Base-by-base conservation (phyloP, 2,113 vertebrate species). In the Aldabrachelys gigantea region DNA sequence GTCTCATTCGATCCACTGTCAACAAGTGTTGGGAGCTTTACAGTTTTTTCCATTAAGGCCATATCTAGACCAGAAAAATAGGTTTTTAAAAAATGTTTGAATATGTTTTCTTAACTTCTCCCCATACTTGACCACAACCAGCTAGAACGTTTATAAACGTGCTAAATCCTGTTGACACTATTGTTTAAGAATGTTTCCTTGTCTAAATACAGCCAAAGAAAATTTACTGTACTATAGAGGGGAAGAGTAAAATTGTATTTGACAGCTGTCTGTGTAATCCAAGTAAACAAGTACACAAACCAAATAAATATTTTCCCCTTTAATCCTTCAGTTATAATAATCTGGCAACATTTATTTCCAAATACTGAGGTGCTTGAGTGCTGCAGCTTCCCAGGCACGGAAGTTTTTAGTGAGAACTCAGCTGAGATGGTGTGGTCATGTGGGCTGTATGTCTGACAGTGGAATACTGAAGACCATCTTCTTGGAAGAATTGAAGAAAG, bases 291-390 rank as follows among this genome's bases (percentile, higher is more conserved):
- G 38, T 44, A 41, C 95, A 89, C 90, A 94, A 96, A 96, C 9
- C 14, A 81, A 82, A 94, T n/a, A 93, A 93, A 96, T 21, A 86
- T 95, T 92, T 93, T 94, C 80, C 69, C 41, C 93, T 93, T 89
- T 72, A 75, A 93, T 80, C 88, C 82, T 16, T 25, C 57, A 82
- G 13, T 54, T 25, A 84, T 0, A 65, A 80, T 79, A 91, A 96
- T 91, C 88, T 93, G 82, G n/a, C 44, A 2, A 65, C 5, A 85
- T 69, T 35, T 69, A 35, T 69, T 69, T n/a, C 62, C 62, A 69
- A 19, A n/a, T 35, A 69, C 27, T 35, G 14, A n/a, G 35, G 8
- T 69, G 31, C 35, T 69, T 69, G 35, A 69, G 16, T 69, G 16
- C 35, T n/a, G 17, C 62, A 69, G 9, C 35, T 69, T 69, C 62